phyloP scores from a whole-genome alignment of 2,113 vertebrate genomes.

The Zosterops japonicus region DNA sequence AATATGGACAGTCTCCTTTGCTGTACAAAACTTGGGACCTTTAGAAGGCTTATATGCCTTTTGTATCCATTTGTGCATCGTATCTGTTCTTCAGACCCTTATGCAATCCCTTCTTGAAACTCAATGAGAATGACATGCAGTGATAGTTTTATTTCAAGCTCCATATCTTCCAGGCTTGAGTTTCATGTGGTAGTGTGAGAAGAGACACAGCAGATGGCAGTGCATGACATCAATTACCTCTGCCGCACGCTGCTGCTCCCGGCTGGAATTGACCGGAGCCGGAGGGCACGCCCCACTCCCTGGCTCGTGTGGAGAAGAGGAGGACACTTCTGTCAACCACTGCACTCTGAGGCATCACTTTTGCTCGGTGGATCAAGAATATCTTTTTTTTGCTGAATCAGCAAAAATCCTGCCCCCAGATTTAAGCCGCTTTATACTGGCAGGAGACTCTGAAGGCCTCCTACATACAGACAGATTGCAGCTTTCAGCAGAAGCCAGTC shows the following conservation, averaged over 20 bases:
- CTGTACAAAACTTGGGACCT: neutral
- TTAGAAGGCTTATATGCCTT: neutral
- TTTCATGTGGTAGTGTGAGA: slow-evolving; percentile 7
- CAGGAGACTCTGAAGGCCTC: neutral
- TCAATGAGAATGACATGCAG: neutral
- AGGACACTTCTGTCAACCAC: neutral
- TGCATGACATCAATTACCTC: slow-evolving; percentile 45
- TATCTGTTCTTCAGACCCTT: neutral
- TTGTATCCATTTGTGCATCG: neutral
- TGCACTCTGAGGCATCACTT: neutral
- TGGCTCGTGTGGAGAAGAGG: neutral
- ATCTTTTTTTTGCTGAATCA: slow-evolving; percentile 33
- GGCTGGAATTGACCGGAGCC: neutral
- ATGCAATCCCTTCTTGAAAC: neutral
- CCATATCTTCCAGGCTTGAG: neutral
- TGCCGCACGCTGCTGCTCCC: neutral
- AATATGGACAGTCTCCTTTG: neutral
- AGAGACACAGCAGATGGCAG: slow-evolving; percentile 77
- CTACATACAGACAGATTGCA: neutral
- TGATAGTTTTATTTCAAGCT: neutral
- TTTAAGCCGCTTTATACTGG: neutral
- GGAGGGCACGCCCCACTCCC: neutral
- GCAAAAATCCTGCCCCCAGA: neutral
- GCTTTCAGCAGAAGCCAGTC: neutral
- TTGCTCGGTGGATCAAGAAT: neutral